Evolutionary conservation across 2,797 vertebrate genomes (phyloP).

Genomic region (Buphagus erythrorhynchus): DNA sequence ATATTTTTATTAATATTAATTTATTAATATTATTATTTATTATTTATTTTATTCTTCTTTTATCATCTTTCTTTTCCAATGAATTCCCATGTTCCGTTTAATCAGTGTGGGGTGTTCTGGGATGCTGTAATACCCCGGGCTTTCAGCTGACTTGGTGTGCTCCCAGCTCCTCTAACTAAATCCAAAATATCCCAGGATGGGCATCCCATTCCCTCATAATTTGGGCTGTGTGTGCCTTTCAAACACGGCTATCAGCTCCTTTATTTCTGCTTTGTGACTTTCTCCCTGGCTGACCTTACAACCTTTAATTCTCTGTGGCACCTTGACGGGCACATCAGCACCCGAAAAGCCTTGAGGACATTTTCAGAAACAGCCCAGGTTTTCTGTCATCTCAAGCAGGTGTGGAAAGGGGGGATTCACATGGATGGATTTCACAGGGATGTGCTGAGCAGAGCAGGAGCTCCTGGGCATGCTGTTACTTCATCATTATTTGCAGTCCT

Average conservation of each 20-base stretch:
- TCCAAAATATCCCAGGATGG: background rate
- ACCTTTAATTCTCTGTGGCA: background rate
- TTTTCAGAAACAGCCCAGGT: background rate
- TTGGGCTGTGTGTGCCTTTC: accelerated
- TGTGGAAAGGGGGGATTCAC: background rate
- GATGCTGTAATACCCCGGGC: background rate
- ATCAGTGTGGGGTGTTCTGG: accelerated
- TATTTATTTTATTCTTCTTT: too few species aligned
- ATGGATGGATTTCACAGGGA: background rate
- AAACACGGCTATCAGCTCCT: background rate
- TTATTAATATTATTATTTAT: too few species aligned
- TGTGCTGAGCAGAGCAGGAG: background rate
- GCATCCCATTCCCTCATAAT: background rate
- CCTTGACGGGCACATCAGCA: background rate
- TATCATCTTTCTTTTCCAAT: background rate
- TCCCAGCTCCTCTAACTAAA: background rate
- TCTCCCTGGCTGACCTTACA: background rate
- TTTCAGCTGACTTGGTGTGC: background rate
- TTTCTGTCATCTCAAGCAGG: background rate
- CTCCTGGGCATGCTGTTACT: background rate
- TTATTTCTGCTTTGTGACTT: background rate
- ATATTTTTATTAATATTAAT: too few species aligned
- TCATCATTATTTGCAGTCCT: background rate
- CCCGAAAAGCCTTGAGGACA: background rate
- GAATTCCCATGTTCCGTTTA: accelerated